A percentile compares a stretch with the other conserved stretches of the same genome.
Evolutionary conservation across 2,888 invertebrate genomes (phyloP).

Genomic region (Ditula angustiorana): DNA sequence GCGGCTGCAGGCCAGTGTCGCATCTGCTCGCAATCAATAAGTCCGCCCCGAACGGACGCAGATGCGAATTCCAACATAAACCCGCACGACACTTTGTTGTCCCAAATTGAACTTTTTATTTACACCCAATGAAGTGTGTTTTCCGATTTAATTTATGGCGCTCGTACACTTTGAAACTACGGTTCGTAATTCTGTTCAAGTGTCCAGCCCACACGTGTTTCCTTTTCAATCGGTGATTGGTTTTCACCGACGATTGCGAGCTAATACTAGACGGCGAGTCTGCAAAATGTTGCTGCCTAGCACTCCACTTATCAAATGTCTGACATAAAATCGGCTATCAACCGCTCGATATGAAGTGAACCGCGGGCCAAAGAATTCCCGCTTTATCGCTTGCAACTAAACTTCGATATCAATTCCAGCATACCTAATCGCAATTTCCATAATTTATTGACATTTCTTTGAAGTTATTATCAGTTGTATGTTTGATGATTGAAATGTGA

Average conservation of each 20-base stretch:
- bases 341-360: conserved; percentile 26
- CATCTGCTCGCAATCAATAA: conserved; percentile 64
- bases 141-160: conserved; percentile 73
- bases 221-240: conserved; percentile 39
- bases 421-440: neutral
- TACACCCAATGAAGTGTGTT: conserved; percentile 70
- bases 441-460: neutral
- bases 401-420: conserved; percentile 19
- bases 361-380: conserved; percentile 24
- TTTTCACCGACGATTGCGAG: conserved; percentile 22
- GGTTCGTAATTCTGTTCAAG: conserved; percentile 53
- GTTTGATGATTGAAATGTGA: too few species aligned
- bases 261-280: conserved; percentile 20
- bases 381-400: conserved; percentile 27
- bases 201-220: conserved; percentile 48
- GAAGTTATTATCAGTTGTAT: neutral
- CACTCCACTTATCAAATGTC: conserved; percentile 31
- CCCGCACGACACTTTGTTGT: conserved; percentile 64
- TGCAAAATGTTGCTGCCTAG: conserved; percentile 18
- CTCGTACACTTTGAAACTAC: conserved; percentile 69
- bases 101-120: conserved; percentile 75
- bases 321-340: conserved; percentile 33
- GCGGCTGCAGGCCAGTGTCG: conserved; percentile 44
- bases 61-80: conserved; percentile 66
- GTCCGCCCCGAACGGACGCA: conserved; percentile 65